Conservation (phyloP, 2,888 invertebrate genomes). For the Neria commutata region DNA sequence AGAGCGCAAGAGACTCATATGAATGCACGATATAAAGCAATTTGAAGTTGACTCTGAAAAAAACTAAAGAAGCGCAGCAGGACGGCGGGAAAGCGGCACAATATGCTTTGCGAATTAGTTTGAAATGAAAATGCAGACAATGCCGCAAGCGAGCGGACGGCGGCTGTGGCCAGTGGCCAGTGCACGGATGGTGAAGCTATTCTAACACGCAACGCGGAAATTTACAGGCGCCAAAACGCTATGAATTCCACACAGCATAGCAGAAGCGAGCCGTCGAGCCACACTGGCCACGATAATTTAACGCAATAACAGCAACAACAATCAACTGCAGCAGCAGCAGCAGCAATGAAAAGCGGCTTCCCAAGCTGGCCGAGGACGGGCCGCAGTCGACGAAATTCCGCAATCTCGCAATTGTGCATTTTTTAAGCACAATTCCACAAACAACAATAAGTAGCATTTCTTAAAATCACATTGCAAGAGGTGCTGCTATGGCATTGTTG, state of each 20-base stretch:
- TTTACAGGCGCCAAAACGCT: background rate
- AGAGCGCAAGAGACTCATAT: no score
- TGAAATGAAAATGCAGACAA: background rate
- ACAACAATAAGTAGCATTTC: background rate
- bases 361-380: background rate
- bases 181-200: background rate
- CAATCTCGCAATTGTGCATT: conserved; percentile 3
- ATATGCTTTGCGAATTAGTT: no score
- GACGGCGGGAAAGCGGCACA: no score
- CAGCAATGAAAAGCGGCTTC: background rate
- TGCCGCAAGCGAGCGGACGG: background rate
- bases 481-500: no score
- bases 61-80: no score
- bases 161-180: background rate
- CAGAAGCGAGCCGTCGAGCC: no score
- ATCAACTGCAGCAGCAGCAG: background rate
- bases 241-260: background rate
- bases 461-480: background rate
- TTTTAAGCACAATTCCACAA: background rate
- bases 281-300: background rate
- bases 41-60: no score
- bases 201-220: background rate
- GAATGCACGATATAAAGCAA: no score
- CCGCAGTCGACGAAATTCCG: background rate
- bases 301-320: background rate